Evolutionary conservation across 2,113 vertebrate species (phyloP).

Genomic region (Syngnathoides biaculeatus): DNA sequence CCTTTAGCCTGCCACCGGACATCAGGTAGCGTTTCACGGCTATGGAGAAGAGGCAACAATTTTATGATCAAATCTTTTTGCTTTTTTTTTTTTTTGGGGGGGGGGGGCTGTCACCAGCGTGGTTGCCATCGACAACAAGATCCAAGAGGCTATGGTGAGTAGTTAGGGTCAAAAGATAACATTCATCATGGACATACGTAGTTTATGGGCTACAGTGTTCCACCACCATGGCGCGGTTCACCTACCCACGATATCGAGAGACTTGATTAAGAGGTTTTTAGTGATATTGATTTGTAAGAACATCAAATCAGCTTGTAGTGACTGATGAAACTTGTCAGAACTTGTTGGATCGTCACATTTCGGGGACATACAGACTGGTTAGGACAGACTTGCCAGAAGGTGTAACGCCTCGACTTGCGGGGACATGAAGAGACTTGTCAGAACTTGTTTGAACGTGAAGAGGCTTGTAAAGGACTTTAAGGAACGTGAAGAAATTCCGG

Average conservation of each 20-base stretch:
- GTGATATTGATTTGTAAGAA: conserved; percentile 7
- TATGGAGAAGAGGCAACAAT: conserved; percentile 4
- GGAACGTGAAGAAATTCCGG: neutral
- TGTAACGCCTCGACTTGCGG: too few species aligned
- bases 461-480: neutral
- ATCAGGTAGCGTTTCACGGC: conserved; percentile 59
- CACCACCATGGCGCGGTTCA: conserved; percentile 24
- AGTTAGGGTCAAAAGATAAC: conserved; percentile 15
- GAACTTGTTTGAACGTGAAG: neutral
- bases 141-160: conserved; percentile 81
- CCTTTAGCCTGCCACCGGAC: conserved; percentile 73
- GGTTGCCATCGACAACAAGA: conserved; percentile 80
- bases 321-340: conserved; percentile 32
- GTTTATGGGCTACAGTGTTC: neutral
- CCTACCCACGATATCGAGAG: conserved; percentile 54
- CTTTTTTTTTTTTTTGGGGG: too few species aligned
- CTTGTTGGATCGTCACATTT: neutral
- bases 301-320: conserved; percentile 60
- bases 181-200: conserved; percentile 13
- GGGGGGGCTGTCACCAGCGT: conserved; percentile 45
- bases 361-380: too few species aligned
- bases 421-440: neutral
- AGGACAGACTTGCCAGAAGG: too few species aligned
- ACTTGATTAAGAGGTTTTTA: conserved; percentile 58
- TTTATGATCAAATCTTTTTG: neutral